Evolutionary conservation across 1,140 invertebrate species (phyloP).

Genomic region (Armadillidium nasatum): DNA sequence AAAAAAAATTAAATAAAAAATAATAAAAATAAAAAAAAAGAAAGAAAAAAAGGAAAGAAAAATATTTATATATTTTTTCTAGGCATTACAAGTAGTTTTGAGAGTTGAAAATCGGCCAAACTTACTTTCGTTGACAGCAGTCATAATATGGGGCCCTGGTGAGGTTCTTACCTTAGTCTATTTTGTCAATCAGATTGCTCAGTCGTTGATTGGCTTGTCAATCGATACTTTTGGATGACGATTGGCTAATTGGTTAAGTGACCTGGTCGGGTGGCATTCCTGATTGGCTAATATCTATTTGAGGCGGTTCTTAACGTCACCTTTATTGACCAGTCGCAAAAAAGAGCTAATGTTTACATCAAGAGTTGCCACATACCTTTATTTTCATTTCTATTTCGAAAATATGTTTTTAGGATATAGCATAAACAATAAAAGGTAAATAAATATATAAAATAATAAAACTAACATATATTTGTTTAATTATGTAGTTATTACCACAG

Average conservation of each 20-base stretch:
- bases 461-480: too few species aligned
- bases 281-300: conserved; percentile 29
- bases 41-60: conserved; percentile 17
- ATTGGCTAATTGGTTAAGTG: conserved; percentile 33
- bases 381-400: too few species aligned
- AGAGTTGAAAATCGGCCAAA: conserved; percentile 30
- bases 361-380: too few species aligned
- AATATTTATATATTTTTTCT: conserved; percentile 30
- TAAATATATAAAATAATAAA: too few species aligned
- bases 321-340: conserved; percentile 40
- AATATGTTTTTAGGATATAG: too few species aligned
- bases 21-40: background rate
- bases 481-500: too few species aligned
- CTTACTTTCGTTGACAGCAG: conserved; percentile 23
- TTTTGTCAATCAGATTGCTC: conserved; percentile 9
- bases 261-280: conserved; percentile 25
- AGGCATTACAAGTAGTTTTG: conserved; percentile 7
- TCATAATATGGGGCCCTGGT: conserved; percentile 41
- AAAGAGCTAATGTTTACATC: conserved; percentile 27
- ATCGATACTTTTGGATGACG: conserved; percentile 31
- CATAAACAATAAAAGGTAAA: too few species aligned
- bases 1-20: too few species aligned
- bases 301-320: conserved; percentile 32
- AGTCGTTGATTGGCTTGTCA: conserved; percentile 28
- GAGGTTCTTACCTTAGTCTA: conserved; percentile 32